These are phyloP conservation scores for Pristionchus entomophagus DNA, from an alignment of 2,888 invertebrate genomes.

Conservation along the genomic window DNA sequence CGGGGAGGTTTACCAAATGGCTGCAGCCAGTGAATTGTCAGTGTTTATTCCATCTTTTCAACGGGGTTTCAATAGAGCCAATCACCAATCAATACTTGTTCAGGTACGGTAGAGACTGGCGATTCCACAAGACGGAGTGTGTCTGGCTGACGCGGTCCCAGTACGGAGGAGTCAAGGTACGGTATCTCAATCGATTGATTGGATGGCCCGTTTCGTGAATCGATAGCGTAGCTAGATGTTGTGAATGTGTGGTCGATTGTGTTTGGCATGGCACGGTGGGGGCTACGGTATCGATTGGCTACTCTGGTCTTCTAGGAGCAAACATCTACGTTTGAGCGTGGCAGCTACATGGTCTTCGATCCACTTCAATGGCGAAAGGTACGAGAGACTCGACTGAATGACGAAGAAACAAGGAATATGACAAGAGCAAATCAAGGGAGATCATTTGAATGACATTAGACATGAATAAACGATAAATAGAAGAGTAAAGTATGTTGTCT, in stretches of 20 bases:
- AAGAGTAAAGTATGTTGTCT: not conserved
- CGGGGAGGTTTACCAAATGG: slow-evolving; percentile 96
- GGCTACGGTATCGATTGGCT: not conserved
- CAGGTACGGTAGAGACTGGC: slow-evolving; percentile 98
- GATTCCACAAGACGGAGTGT: slow-evolving; percentile 98
- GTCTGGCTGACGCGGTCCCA: slow-evolving; percentile 80
- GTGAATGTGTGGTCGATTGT: not conserved
- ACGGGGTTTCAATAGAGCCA: not conserved
- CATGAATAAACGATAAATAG: not conserved
- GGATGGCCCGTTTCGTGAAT: not conserved
- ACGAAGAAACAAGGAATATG: not conserved
- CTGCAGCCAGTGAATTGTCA: slow-evolving; percentile 84
- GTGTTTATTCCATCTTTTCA: slow-evolving; percentile 10
- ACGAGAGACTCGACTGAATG: not conserved
- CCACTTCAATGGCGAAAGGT: slow-evolving; percentile 99
- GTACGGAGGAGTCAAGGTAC: slow-evolving; percentile 64
- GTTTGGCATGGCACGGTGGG: not conserved
- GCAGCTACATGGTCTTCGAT: slow-evolving; percentile 99
- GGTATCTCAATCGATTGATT: not conserved
- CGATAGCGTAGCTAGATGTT: not conserved
- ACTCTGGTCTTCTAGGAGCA: slow-evolving; percentile 83
- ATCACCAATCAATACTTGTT: too few species aligned
- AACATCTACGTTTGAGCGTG: slow-evolving; percentile 95
- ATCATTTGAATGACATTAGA: not conserved
- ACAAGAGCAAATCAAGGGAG: too few species aligned